Percentiles rank a stretch among this genome's conserved stretches.
These are phyloP conservation scores for Limnephilus auricula DNA, from an alignment of 2,888 invertebrate species.

Conservation along the genomic window DNA sequence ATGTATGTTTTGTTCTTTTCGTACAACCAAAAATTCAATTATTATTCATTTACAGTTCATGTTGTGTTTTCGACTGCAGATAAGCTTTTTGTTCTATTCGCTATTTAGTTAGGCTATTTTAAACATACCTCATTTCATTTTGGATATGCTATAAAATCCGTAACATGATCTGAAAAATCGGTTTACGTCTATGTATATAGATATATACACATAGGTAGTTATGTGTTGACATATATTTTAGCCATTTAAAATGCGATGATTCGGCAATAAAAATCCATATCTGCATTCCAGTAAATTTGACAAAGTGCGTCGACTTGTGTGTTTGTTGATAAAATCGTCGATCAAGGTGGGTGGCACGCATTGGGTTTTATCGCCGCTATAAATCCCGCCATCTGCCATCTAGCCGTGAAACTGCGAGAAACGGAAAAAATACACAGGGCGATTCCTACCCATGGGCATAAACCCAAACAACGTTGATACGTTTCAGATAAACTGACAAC, in stretches of 20 bases:
- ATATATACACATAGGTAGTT: too few species aligned
- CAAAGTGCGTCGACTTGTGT: not conserved
- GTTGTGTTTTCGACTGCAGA: not conserved
- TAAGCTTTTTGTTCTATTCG: not conserved
- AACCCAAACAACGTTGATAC: constrained; percentile 49
- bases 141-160: not conserved
- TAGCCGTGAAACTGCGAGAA: constrained; percentile 42
- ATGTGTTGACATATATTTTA: not conserved
- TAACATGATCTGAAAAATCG: not conserved
- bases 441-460: constrained; percentile 35
- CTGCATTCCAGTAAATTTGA: constrained; percentile 4
- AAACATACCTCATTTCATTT: not conserved
- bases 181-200: not conserved
- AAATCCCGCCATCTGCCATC: constrained; percentile 41
- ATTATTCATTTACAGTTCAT: not conserved
- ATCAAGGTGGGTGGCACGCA: constrained; percentile 38
- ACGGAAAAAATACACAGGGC: constrained; percentile 41
- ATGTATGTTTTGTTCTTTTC: too few species aligned
- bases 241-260: not conserved
- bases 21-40: too few species aligned
- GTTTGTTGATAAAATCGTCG: constrained; percentile 45
- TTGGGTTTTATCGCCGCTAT: constrained; percentile 46
- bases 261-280: not conserved
- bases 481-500: constrained; percentile 61
- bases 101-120: not conserved